These are phyloP conservation scores for Capra hircus DNA, from an alignment of 2,113 vertebrate species.

Conservation along the genomic window DNA sequence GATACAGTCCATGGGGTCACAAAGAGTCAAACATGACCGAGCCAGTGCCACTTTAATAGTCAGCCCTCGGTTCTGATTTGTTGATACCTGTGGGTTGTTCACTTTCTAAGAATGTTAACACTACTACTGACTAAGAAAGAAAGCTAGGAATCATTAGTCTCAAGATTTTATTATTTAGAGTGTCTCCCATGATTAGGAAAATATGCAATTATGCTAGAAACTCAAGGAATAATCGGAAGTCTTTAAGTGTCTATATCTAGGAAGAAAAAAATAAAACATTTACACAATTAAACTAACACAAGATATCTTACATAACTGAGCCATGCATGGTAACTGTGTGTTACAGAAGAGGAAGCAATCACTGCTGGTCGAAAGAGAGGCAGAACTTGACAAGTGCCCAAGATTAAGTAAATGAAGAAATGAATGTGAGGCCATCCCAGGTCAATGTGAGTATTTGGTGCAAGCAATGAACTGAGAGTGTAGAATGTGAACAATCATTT, in stretches of 20 bases:
- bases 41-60: not conserved
- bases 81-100: not conserved
- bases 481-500: not conserved
- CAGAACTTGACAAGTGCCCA: not conserved
- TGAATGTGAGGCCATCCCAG: not conserved
- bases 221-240: not conserved
- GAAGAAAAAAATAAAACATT: not conserved
- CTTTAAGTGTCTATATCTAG: not conserved
- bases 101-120: not conserved
- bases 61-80: not conserved
- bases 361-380: not conserved
- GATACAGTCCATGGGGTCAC: fast-evolving
- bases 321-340: not conserved
- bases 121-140: not conserved
- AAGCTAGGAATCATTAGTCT: not conserved
- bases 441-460: not conserved
- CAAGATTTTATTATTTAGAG: not conserved
- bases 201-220: not conserved
- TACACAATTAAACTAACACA: not conserved
- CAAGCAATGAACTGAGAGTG: not conserved
- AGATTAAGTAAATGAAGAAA: not conserved
- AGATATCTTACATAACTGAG: not conserved
- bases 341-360: not conserved
- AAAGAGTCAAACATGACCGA: not conserved
- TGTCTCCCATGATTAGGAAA: not conserved